phyloP scores from a whole-genome alignment of 2,797 vertebrate genomes.

The Gymnoscopelus braueri region DNA sequence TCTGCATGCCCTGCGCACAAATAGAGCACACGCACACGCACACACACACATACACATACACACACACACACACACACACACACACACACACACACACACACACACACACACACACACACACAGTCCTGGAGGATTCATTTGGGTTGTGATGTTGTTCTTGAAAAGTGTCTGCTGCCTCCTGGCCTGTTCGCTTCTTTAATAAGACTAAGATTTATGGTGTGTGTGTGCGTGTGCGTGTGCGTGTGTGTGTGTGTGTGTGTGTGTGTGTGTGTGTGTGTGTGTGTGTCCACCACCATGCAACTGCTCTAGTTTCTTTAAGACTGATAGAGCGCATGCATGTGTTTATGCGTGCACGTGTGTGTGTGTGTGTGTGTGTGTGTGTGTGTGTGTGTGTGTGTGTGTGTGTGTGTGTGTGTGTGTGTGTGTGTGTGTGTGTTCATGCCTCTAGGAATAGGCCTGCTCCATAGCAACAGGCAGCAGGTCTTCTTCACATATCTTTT shows the following conservation, averaged over 20 bases:
- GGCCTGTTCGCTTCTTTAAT: conserved; percentile 14
- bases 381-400: conserved; percentile 27
- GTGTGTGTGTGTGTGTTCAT: conserved; percentile 8
- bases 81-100: neutral
- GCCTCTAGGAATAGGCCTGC: conserved; percentile 17
- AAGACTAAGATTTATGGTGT: conserved; percentile 41
- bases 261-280: neutral
- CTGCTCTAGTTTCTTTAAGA: conserved; percentile 53
- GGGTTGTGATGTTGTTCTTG: conserved; percentile 32
- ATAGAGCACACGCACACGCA: conserved; percentile 6
- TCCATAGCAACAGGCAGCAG: conserved; percentile 77
- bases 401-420: conserved; percentile 35
- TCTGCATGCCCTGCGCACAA: conserved; percentile 29
- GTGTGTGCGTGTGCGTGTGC: neutral
- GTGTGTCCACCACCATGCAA: conserved; percentile 20
- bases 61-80: neutral
- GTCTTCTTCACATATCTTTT: conserved; percentile 64
- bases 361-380: conserved; percentile 35
- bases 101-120: conserved; percentile 17
- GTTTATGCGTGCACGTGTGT: conserved; percentile 29
- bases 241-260: no score
- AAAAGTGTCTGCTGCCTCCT: conserved; percentile 33
- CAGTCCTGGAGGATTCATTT: conserved; percentile 9
- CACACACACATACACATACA: neutral
- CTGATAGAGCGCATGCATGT: conserved; percentile 30